These are phyloP conservation scores for Tyrannus savana DNA, from an alignment of 2,113 vertebrate genomes.

Conservation along the genomic window DNA sequence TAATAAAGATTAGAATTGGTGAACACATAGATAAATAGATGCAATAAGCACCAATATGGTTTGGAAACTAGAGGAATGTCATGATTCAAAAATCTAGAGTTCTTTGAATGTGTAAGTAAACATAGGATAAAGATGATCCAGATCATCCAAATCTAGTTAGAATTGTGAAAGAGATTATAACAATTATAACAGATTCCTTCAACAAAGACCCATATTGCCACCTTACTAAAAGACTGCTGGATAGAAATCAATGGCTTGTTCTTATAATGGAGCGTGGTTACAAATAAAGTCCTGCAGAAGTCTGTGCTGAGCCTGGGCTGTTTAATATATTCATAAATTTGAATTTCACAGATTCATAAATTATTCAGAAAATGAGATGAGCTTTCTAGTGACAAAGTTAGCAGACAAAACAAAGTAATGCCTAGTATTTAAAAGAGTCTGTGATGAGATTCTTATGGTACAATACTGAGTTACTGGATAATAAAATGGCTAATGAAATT, in stretches of 20 bases:
- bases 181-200: neutral
- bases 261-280: neutral
- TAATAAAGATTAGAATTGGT: neutral
- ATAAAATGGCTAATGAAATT: slow-evolving; percentile 40
- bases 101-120: neutral
- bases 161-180: neutral
- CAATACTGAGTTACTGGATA: neutral
- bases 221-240: neutral
- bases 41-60: neutral
- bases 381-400: neutral
- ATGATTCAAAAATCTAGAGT: neutral
- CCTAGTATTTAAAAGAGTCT: neutral
- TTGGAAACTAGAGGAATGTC: neutral
- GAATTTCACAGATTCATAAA: neutral
- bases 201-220: neutral
- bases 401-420: slow-evolving; percentile 18
- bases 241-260: neutral
- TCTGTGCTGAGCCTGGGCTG: neutral
- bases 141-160: neutral
- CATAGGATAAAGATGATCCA: neutral
- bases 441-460: neutral
- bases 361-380: slow-evolving; percentile 1
- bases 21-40: neutral
- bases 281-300: neutral
- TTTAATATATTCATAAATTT: neutral